phyloP scores from a whole-genome alignment of 2,113 vertebrate genomes.

The Enhydra lutris region DNA sequence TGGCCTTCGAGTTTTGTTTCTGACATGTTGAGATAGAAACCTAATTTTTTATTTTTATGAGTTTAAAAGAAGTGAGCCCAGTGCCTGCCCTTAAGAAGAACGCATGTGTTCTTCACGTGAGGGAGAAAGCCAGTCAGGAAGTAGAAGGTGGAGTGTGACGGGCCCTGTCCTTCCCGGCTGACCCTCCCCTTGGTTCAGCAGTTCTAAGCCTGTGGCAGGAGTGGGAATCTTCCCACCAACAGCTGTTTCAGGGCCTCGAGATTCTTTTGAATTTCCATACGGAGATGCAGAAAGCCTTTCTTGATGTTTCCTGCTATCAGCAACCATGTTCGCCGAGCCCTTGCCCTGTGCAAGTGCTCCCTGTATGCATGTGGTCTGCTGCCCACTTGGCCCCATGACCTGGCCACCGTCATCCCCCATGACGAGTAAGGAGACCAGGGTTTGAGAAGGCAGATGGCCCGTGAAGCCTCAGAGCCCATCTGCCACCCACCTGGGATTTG shows the following conservation, averaged over 20 bases:
- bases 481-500: neutral
- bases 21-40: neutral
- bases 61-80: neutral
- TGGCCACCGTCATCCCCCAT: fast-evolving
- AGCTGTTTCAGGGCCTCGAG: fast-evolving
- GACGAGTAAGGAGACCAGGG: neutral
- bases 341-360: neutral
- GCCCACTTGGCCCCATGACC: no score
- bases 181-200: neutral
- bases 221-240: neutral
- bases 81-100: neutral
- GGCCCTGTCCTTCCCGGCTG: neutral
- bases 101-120: fast-evolving
- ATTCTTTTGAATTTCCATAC: neutral
- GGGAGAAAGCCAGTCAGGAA: neutral
- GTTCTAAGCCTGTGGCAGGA: neutral
- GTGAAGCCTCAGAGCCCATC: fast-evolving
- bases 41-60: neutral
- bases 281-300: neutral
- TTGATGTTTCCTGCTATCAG: neutral
- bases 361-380: fast-evolving
- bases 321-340: neutral
- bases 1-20: neutral
- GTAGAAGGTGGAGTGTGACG: fast-evolving
- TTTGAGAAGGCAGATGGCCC: fast-evolving